phyloP scores from a whole-genome alignment of 2,797 vertebrate species.

The Silurus aristotelis region DNA sequence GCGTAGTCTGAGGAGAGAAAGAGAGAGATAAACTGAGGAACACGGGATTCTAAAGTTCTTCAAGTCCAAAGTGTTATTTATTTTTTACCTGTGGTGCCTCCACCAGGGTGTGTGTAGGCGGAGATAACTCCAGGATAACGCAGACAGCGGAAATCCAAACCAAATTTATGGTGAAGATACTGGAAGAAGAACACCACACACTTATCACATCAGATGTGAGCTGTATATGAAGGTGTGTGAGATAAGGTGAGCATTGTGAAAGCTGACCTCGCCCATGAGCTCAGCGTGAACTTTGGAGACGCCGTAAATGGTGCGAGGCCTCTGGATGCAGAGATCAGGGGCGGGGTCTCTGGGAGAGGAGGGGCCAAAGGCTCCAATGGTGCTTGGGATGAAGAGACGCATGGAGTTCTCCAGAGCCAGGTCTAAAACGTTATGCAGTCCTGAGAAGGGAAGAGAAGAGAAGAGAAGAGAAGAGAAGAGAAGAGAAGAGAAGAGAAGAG shows the following conservation, averaged over 20 bases:
- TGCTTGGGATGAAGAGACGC: slow-evolving; percentile 81
- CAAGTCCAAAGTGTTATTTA: neutral
- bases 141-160: slow-evolving; percentile 79
- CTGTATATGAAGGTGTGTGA: neutral
- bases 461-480: slow-evolving; percentile 24
- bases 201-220: neutral
- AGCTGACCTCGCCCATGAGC: slow-evolving; percentile 80
- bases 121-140: slow-evolving; percentile 81
- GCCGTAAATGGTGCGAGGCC: slow-evolving; percentile 80
- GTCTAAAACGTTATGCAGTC: slow-evolving; percentile 80
- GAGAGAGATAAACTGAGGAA: neutral
- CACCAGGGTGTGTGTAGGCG: slow-evolving; percentile 72
- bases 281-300: slow-evolving; percentile 82
- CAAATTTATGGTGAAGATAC: slow-evolving; percentile 82
- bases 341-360: slow-evolving; percentile 79
- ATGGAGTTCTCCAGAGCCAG: slow-evolving; percentile 78
- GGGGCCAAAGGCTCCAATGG: slow-evolving; percentile 81
- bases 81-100: slow-evolving; percentile 77
- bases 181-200: slow-evolving; percentile 37
- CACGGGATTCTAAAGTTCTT: neutral
- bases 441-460: slow-evolving; percentile 54
- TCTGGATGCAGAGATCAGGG: slow-evolving; percentile 80
- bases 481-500: neutral
- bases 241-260: neutral
- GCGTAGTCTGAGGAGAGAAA: slow-evolving; percentile 74